Evolutionary conservation across 2,797 vertebrate genomes (phyloP).

Genomic region (Gallinago stenura): DNA sequence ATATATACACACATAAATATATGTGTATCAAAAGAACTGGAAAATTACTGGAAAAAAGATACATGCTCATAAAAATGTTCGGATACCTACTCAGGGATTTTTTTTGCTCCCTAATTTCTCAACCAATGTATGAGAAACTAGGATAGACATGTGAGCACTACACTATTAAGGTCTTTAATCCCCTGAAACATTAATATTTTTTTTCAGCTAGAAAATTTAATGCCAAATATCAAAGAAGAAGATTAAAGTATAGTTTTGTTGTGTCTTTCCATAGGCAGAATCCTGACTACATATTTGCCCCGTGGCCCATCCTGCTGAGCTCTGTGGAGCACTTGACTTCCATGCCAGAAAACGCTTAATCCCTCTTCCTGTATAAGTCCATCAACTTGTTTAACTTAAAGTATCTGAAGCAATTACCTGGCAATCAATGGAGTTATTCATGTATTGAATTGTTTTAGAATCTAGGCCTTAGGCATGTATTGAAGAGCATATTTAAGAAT

Average conservation of each 20-base stretch:
- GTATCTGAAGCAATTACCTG: not conserved
- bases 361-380: not conserved
- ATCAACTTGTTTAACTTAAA: not conserved
- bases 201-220: not conserved
- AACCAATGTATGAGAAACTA: not conserved
- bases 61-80: not conserved
- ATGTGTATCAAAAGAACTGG: not conserved
- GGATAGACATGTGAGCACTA: not conserved
- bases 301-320: not conserved
- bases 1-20: not conserved
- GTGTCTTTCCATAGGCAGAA: not conserved
- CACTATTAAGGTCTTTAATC: not conserved
- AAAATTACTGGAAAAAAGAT: not conserved
- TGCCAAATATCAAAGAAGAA: not conserved
- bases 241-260: not conserved
- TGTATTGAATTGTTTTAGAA: not conserved
- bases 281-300: not conserved
- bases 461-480: not conserved
- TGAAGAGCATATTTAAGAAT: not conserved
- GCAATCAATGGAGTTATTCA: not conserved
- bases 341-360: not conserved
- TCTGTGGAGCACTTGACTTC: not conserved
- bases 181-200: not conserved
- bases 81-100: not conserved
- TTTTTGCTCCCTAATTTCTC: not conserved